Evolutionary conservation across 2,888 invertebrate species (phyloP), one percentile per base, ranked within the genome.

Genomic region (Nesidiocoris tenuis): DNA sequence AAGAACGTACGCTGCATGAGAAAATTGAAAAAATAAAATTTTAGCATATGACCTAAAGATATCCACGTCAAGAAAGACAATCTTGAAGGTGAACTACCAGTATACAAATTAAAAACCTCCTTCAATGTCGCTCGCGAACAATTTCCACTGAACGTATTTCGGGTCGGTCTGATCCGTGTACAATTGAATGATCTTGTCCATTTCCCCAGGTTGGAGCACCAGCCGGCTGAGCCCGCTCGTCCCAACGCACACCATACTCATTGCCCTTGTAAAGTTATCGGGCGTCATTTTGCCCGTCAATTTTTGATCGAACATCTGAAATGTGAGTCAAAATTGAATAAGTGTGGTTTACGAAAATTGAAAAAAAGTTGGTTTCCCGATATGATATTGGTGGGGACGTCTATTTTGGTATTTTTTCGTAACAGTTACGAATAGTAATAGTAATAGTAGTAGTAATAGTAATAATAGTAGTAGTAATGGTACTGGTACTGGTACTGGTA

Each of bases 101-200:
- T 39, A 39, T 39, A 3, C 5, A 39, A 39, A 39, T 39, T 39
- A 39, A 39, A 7, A 12, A 72, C 72, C 63, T 61, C 72, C 72
- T 74, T 74, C 74, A 5, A 74, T 65, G 18, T 74, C 74, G 64
- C 64, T 74, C 56, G 64, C 65, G 21, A 74, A 74, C 19, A 23
- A 23, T 19, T 59, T 64, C 74, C 74, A 74, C 57, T 56, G 17
- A 2, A 74, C 23, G 57, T 56, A 23, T 23, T 56, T 24, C 5
- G 74, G 74, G 22, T 74, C 57, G 24, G 22, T 57, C 19, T 55
- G 65, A 23, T 74, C 65, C 39, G 64, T n/a, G 74, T 74, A 74
- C 16, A 74, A 19, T 16, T 66, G 25, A 1, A 74, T 65, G 18
- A 74, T 12, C 7, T 54, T 17, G n/a, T 21, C 74, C 74, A 74